These are phyloP conservation scores for Sebastes flavidus DNA, from an alignment of 2,797 vertebrate species.

Conservation along the genomic window DNA sequence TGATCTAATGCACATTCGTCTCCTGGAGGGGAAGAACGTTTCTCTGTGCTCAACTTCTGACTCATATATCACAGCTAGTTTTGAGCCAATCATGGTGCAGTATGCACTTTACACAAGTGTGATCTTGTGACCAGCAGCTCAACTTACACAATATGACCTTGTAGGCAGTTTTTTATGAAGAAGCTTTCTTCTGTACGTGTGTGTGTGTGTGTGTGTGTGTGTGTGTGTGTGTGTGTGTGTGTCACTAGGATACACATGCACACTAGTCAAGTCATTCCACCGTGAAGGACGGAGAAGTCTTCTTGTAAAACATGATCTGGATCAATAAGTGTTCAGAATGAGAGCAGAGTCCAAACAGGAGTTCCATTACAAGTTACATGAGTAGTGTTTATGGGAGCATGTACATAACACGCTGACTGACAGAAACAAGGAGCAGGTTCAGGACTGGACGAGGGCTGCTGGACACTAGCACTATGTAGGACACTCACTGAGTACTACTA, in stretches of 20 bases:
- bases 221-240: too few species aligned
- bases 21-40: neutral
- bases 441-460: neutral
- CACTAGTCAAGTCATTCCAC: neutral
- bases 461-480: neutral
- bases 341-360: conserved; percentile 9
- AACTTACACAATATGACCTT: neutral
- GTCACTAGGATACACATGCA: neutral
- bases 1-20: too few species aligned
- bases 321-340: neutral
- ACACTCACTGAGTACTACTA: neutral
- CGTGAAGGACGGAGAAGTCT: neutral
- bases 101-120: neutral
- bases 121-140: neutral
- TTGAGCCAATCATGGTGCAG: neutral
- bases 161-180: neutral
- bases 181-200: too few species aligned
- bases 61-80: neutral
- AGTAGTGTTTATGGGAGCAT: neutral
- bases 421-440: neutral
- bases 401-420: neutral
- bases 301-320: neutral
- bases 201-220: too few species aligned
- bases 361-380: neutral
- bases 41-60: neutral